A percentile compares a stretch with the other conserved stretches of the same genome.
phyloP scores from a whole-genome alignment of 2,888 invertebrate genomes.

The Calameuta pallipes region DNA sequence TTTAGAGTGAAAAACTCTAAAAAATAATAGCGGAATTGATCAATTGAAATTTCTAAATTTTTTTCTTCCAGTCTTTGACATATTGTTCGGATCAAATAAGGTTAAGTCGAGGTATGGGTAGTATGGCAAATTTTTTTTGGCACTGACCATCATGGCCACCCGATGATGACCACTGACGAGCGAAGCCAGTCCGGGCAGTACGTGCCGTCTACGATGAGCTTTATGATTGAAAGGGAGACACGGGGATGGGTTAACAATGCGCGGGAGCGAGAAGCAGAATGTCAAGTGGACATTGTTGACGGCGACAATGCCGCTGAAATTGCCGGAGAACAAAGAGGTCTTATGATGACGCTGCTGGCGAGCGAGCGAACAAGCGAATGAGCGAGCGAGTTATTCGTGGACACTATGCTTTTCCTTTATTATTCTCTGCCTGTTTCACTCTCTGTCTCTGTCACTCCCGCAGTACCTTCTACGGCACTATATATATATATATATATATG shows the following conservation, averaged over 20 bases:
- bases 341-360: slow-evolving; percentile 65
- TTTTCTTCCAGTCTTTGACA: no score
- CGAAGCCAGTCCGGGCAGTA: neutral
- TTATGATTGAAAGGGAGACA: slow-evolving; percentile 62
- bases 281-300: slow-evolving; percentile 67
- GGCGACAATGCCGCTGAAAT: slow-evolving; percentile 67
- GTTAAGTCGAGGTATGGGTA: neutral
- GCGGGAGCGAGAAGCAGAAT: slow-evolving; percentile 60
- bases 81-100: neutral
- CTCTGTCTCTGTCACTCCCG: slow-evolving; percentile 9
- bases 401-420: slow-evolving; percentile 26
- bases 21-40: no score
- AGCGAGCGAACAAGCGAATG: slow-evolving; percentile 41
- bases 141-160: neutral
- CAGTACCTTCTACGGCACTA: slow-evolving; percentile 7
- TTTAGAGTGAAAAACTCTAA: neutral
- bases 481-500: neutral
- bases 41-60: no score
- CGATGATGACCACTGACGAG: neutral
- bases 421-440: slow-evolving; percentile 4
- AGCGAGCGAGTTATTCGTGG: slow-evolving; percentile 52
- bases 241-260: slow-evolving; percentile 55
- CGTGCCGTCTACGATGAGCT: slow-evolving; percentile 52
- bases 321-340: slow-evolving; percentile 66
- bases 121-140: neutral